Conservation (phyloP, 2,797 vertebrate species). For the Salarias fasciatus region DNA sequence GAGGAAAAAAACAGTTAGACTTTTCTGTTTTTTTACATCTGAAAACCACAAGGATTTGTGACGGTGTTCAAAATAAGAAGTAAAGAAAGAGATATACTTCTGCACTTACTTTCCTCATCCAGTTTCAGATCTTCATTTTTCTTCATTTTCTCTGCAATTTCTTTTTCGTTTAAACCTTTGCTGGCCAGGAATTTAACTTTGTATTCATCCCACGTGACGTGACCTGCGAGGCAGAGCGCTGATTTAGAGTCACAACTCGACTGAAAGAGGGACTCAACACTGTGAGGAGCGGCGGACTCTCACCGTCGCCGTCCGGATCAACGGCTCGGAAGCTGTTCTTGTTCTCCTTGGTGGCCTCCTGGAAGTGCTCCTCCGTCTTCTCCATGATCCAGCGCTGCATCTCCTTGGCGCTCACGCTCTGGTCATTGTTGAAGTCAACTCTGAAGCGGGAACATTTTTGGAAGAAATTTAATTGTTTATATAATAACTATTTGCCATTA, state of each 20-base stretch:
- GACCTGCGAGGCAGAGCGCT: conserved; percentile 75
- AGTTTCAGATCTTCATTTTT: conserved; percentile 93
- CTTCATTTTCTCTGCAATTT: conserved; percentile 89
- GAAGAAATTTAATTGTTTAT: too few species aligned
- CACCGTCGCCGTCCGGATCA: conserved; percentile 94
- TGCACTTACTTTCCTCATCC: conserved; percentile 92
- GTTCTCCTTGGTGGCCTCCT: conserved; percentile 93
- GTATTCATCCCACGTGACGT: conserved; percentile 95
- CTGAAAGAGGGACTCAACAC: too few species aligned
- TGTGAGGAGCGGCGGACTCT: conserved; percentile 23
- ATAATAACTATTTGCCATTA: too few species aligned
- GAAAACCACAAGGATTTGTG: too few species aligned
- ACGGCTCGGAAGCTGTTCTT: conserved; percentile 92
- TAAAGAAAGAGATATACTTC: too few species aligned
- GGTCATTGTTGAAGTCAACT: conserved; percentile 91
- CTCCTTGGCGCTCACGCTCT: conserved; percentile 92
- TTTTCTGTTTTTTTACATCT: background rate
- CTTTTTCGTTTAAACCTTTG: conserved; percentile 92
- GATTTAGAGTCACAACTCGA: background rate
- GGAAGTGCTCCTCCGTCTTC: conserved; percentile 96
- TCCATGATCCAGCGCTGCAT: conserved; percentile 99
- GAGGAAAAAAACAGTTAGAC: background rate
- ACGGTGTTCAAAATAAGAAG: too few species aligned
- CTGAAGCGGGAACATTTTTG: conserved; percentile 61
- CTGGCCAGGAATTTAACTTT: conserved; percentile 93